Base-by-base conservation (phyloP, 2,797 vertebrate species). In the Chloroceryle inda region DNA sequence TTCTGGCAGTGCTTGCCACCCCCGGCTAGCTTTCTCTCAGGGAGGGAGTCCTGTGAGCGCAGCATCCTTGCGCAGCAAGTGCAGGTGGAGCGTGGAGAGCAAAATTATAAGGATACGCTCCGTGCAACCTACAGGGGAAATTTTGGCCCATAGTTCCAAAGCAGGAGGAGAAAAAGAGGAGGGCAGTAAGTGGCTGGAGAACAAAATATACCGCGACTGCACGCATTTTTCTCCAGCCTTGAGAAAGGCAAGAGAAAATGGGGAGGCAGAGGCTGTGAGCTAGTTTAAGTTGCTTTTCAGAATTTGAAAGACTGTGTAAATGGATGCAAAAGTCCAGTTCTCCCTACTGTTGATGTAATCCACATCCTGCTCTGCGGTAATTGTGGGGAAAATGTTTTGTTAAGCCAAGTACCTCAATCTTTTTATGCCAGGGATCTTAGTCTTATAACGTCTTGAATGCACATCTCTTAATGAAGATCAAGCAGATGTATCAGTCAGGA, bases 1-100 rank as follows among this genome's bases (percentile, higher is more conserved):
- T 96, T 96, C 94, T 96, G 89, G 80, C 89, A 87, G 5, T 71
- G 58, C 78, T 80, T 92, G 33, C 81, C 78, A 74, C 33, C 29
- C 9, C 27, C 0, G 0, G 49, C 52, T 77, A 31, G 50, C 81
- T 68, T 67, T 6, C 77, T 89, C 38, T 74, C 3, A 10, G 56
- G 9, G 72, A 10, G 56, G 9, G 72, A 50, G 72, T 40, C 53
- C 40, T 67, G 26, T 73, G 45, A 23, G 19, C 66, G 33, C 47
- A 0, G n/a, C n/a, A 17, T 75, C 62, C 76, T 94, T 69, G 40
- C 42, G 66, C 47, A 27, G 40, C 24, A 44, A 23, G 14, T 19
- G 24, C 44, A 42, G 52, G 63, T 76, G 23, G n/a, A 77, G 22
- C 23, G 66, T 37, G 27, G 69, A 68, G 18, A 38, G 59, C 44